phyloP scores from a whole-genome alignment of 2,888 invertebrate species.

The Idaea straminata region DNA sequence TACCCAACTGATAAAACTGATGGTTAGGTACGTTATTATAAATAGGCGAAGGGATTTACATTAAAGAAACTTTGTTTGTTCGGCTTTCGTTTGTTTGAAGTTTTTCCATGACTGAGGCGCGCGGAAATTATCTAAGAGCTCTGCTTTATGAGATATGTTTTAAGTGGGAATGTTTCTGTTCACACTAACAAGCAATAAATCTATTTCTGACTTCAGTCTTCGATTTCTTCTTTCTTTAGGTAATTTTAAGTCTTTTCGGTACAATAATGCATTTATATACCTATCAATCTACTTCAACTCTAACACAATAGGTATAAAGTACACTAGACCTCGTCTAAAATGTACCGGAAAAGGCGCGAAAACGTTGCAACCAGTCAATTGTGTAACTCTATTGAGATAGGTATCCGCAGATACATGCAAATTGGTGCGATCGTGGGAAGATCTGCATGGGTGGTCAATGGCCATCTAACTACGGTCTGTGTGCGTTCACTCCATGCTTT shows the following conservation, averaged over 20 bases:
- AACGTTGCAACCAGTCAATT: background rate
- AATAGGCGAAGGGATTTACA: background rate
- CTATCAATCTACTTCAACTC: too few species aligned
- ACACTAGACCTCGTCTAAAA: background rate
- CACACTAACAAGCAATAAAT: too few species aligned
- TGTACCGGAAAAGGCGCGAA: background rate
- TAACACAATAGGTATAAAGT: background rate
- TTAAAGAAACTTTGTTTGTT: background rate
- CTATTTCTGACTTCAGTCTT: too few species aligned
- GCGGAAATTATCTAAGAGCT: background rate
- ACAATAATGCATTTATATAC: too few species aligned
- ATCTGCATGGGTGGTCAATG: slow-evolving; percentile 29
- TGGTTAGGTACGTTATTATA: background rate
- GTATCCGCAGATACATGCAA: slow-evolving; percentile 18
- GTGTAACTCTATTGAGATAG: background rate
- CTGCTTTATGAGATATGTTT: background rate
- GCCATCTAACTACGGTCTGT: slow-evolving; percentile 3
- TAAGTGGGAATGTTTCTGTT: background rate
- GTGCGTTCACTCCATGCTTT: background rate
- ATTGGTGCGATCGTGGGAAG: slow-evolving; percentile 36
- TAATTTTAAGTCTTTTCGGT: background rate
- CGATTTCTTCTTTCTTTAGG: background rate
- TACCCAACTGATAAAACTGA: background rate
- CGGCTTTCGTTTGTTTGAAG: background rate
- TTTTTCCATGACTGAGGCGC: background rate